Evolutionary conservation across 1,140 invertebrate genomes (phyloP).

Genomic region (Aporrectodea caliginosa): DNA sequence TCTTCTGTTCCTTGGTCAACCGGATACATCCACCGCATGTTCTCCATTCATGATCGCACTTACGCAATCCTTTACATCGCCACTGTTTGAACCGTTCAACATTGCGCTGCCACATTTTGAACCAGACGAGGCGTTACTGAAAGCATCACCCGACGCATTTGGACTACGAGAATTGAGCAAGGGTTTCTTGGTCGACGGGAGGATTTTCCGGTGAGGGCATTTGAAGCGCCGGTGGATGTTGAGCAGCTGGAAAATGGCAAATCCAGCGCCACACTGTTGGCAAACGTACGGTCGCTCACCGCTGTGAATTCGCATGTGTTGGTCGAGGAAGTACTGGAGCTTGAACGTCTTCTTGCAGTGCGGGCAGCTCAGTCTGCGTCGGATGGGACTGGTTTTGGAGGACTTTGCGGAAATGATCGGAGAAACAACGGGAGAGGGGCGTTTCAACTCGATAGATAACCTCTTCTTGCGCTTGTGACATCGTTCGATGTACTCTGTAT

Average conservation of each 20-base stretch:
- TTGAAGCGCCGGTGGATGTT: neutral
- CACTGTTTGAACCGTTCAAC: no score
- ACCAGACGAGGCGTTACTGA: no score
- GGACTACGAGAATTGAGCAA: no score
- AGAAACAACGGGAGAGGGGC: neutral
- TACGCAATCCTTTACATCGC: no score
- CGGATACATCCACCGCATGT: no score
- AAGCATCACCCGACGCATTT: no score
- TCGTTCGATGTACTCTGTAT: neutral
- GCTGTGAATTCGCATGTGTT: neutral
- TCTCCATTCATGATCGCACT: no score
- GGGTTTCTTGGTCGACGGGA: no score
- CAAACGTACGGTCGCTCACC: neutral
- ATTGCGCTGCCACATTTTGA: no score
- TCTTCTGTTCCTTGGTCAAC: no score
- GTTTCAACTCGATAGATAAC: neutral
- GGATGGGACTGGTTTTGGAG: neutral
- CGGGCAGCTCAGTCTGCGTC: neutral
- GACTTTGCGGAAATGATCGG: neutral
- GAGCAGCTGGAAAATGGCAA: neutral
- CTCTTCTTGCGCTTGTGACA: neutral
- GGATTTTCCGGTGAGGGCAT: neutral
- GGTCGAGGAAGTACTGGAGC: neutral
- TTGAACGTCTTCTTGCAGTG: neutral
- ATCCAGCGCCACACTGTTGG: neutral